Base-by-base conservation (phyloP, 2,113 vertebrate genomes). In the Malurus cyaneus region DNA sequence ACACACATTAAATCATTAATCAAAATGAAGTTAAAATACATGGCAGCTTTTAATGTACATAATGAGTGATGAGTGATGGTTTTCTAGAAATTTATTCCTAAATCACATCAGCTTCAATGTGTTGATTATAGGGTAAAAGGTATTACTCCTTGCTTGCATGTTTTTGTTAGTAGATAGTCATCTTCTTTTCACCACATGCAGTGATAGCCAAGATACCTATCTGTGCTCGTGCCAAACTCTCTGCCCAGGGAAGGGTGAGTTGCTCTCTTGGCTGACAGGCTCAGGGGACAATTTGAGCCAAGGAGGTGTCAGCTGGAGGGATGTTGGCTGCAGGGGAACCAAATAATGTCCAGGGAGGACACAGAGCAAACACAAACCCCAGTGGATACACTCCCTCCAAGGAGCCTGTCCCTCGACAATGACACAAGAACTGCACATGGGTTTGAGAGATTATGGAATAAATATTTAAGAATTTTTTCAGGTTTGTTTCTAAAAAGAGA, bases 311-410 rank as follows among this genome's bases (percentile, higher is more conserved):
- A 70, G 29, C 79, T 25, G 18, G 15, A 18, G 28, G 20, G 47
- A 32, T n/a, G 28, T 49, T 65, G 16, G 24, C 47, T 52, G 42
- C 26, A 66, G 42, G 47, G 20, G 36, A 60, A 42, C 9, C 31
- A 16, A 21, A 10, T 36, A 1, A 29, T 15, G 47, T 47, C 60
- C 31, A 21, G n/a, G 32, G 46, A 53, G 41, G 42, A 53, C 41
- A 5, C 32, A 9, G 18, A 53, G 32, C 78, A 77, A 87, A 25
- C n/a, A 56, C 14, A 17, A 0, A 0, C 6, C 6, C 10, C 8
- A 9, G 17, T 16, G 49, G 50, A 12, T 25, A 8, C 7, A 4
- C 1, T 7, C 67, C 53, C 39, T 57, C 57, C 49, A 67, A 12
- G 34, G 54, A 64, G 17, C 12, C 44, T 11, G 6, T 9, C 9